Evolutionary conservation across 2,797 vertebrate genomes (phyloP), one percentile per base, ranked within the genome.

Genomic region (Echiichthys vipera): DNA sequence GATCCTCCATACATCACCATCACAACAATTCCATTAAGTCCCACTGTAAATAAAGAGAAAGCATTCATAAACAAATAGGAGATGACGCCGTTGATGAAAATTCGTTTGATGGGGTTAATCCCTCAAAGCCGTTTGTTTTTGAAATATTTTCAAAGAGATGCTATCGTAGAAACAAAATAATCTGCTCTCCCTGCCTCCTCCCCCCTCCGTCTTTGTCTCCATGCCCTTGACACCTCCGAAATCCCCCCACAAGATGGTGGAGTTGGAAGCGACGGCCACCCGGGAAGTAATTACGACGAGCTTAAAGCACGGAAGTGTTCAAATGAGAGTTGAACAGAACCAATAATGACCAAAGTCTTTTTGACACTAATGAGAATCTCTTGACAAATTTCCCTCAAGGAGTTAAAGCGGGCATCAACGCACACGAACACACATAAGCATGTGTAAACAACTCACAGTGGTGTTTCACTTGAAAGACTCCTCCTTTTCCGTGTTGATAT

Each of bases 21-120:
- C 88, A 85, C 86, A 83, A 91, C 88, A 90, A 91, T 94, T 91
- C 88, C 85, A 93, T 93, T 92, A 89, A 91, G 85, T 92, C 86
- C 84, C 50, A 39, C 69, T 67, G 80, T 90, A 82, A 87, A 84
- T 74, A 81, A 84, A 78, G 71, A 71, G 54, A 15, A 32, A 13
- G 67, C 67, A 45, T 90, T 81, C 75, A 75, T 83, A 83, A 90
- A 85, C 83, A 86, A 85, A 89, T 69, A 84, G 74, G 74, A 90
- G 83, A 89, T 80, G 84, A 89, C 81, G 76, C 69, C 68, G 17
- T 79, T 24, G 63, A 63, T 74, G 78, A 67, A 71, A 58, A 71
- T 51, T n/a, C n/a, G 22, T 77, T 75, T 65, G 84, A 89, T 68
- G 80, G 84, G 88, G 84, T 88, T 89, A 86, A 90, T 91, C 82